Evolutionary conservation across 30 jellyfish, hydroid and myxozoan species (phyloP), one percentile per base, ranked within the genome.

Genomic region (Nemopilema nomurai): DNA sequence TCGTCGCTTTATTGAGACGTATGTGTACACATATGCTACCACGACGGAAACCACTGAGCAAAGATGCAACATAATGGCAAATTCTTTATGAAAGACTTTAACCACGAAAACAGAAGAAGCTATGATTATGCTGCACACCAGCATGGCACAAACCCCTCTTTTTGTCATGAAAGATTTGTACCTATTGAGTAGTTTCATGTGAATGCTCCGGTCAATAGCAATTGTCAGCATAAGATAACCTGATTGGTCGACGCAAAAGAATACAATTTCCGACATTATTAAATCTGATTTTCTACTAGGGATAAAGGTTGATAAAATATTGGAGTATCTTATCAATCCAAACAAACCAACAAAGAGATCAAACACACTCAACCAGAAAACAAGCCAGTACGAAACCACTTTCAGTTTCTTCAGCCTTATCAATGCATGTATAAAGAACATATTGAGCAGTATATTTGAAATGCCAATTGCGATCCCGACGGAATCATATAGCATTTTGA

Each of bases 151-250:
- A n/a, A n/a, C n/a, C 27, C 8, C 28, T 16, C 53, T 1, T 24
- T 20, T 24, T 1, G 80, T 70, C 80, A 70, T 28, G 32, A 70
- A 27, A 16, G 9, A n/a, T 4, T 31, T 74, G 27, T 74, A 49
- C 31, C 27, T 51, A 20, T 49, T 4, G 30, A 74, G 25, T 13
- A 29, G 52, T n/a, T 28, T 32, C 71, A 74, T 21, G 4, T 62
- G 71, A 41, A 74, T 74, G 27, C 41, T 6, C 21, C 72, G 84
- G 50, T 70, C 80, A 1, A 74, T 41, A 4, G 72, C 72, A 7
- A 74, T 49, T 28, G 41, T 22, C 13, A 49, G 4, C 49, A 19
- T 41, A 9, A 74, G 49, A 71, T 0, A 49, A 71, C 28, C 49
- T 3, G 31, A 64, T n/a, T n/a, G n/a, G n/a, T n/a, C n/a, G n/a